A percentile compares a stretch with the other conserved stretches of the same genome.
Conservation (phyloP, 2,113 vertebrate species). For the Monarcha castaneiventris region DNA sequence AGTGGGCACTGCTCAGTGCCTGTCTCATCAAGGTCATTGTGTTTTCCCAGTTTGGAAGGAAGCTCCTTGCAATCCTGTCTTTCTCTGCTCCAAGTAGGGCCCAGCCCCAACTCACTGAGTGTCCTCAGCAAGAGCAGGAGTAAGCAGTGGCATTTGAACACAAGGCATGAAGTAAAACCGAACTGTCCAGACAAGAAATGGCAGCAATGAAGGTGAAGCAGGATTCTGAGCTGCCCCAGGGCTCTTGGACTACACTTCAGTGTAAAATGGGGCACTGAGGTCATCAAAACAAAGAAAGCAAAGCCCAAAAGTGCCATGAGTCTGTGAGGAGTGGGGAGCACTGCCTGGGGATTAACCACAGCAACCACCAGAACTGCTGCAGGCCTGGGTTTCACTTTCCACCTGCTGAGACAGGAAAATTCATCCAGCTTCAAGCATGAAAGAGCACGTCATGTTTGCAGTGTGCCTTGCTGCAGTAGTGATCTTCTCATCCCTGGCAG, state of each 20-base stretch:
- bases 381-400: slow-evolving; percentile 40
- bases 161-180: not conserved
- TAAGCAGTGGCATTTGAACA: not conserved
- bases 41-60: not conserved
- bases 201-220: not conserved
- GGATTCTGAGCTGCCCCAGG: not conserved
- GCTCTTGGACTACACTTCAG: not conserved
- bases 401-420: slow-evolving; percentile 37
- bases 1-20: not conserved
- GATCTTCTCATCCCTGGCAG: slow-evolving; percentile 11
- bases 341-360: slow-evolving; percentile 56
- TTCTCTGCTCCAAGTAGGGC: not conserved
- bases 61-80: not conserved
- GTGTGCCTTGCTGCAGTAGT: not conserved
- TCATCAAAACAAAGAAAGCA: not conserved
- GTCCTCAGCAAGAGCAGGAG: not conserved
- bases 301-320: not conserved
- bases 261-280: not conserved
- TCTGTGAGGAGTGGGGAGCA: not conserved
- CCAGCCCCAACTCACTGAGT: not conserved
- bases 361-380: slow-evolving; percentile 67
- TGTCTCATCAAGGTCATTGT: not conserved
- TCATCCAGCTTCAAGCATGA: not conserved
- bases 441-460: not conserved
- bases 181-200: not conserved